Base-by-base conservation (phyloP, 2,888 invertebrate genomes). In the Pammene aurita region DNA sequence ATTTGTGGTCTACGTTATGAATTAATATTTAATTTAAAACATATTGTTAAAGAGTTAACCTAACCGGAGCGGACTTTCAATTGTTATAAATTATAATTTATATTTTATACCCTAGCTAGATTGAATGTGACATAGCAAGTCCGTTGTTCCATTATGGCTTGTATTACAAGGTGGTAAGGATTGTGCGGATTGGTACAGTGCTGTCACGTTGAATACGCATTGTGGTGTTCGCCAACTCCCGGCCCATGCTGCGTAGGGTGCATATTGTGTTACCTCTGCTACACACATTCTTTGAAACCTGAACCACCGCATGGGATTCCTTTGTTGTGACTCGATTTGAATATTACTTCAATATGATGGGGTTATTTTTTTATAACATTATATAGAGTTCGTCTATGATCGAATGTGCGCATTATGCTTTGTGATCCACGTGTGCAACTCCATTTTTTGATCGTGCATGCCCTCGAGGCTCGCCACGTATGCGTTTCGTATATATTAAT, bases 311-410 rank as follows among this genome's bases (percentile, higher is more conserved):
- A 85, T 85, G 86, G 86, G 85, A 86, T 85, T 87, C 90, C 86
- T 90, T 90, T 91, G 89, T 90, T 85, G 82, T 80, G 80, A 79
- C 82, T 83, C 82, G 82, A 90, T 90, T 90, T 90, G 87, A 92
- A 90, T 92, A 90, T 90, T 85, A 85, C 86, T 85, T 84, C 84
- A 86, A 87, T 86, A 82, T 83, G 86, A 86, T 84, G 84, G 84
- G 83, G 79, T 80, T 80, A 78, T 81, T 78, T 85, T 58, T 84
- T 69, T 62, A 63, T 42, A 35, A 44, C 41, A 66, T 64, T 44
- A 10, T 44, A 58, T 63, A 62, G 55, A 34, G 26, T 50, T 50
- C 16, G 13, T 18, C 48, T 41, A 54, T 50, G 34, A 34, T 41
- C 16, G 42, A 56, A 67, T 18, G 48, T 14, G 18, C 38, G 52